Evolutionary conservation across 2,888 invertebrate genomes (phyloP), one percentile per base, ranked within the genome.

Genomic region (Emmelina monodactyla): DNA sequence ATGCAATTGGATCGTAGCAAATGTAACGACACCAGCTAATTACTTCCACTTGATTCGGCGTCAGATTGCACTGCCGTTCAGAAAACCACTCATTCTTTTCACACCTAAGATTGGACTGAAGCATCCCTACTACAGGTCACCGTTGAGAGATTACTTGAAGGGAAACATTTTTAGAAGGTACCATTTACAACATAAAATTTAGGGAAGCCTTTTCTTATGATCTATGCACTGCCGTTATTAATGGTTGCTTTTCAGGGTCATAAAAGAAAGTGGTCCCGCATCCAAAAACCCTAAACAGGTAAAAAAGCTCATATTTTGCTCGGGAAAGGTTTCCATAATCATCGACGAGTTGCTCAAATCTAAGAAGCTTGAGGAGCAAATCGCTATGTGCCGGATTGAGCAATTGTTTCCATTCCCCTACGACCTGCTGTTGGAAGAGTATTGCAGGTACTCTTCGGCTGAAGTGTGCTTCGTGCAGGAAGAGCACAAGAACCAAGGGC

Each of bases 401-500:
- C 97, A 94, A 71, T 46, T 87, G 10, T 85, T 82, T 40, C 95
- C 95, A 2, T 95, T 95, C 82, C 94, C 95, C 1, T 93, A 91
- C 71, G 92, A 94, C 61, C 57, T 89, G 39, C 71, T 92, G 9
- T 83, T 86, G 48, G 70, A 83, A 40, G 92, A 94, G 70, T 82
- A 86, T 38, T 75, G 82, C 47, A 82, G 82, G 52, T 94, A 91
- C 59, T 82, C 86, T 7, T 82, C 84, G 32, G 89, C 92, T 3
- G 83, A 86, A 51, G 69, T 93, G 22, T 73, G 82, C 45, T 94
- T 90, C 88, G 83, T 86, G 28, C 93, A 94, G 65, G 94, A 94
- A 66, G 94, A 95, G 62, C 94, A 93, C 63, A 94, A 90, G 71
- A 95, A 94, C 67, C 87, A 87, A 58, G 94, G 94, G 0, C 84